Base-by-base conservation (phyloP, 1,140 invertebrate genomes). In the Maconellicoccus hirsutus region DNA sequence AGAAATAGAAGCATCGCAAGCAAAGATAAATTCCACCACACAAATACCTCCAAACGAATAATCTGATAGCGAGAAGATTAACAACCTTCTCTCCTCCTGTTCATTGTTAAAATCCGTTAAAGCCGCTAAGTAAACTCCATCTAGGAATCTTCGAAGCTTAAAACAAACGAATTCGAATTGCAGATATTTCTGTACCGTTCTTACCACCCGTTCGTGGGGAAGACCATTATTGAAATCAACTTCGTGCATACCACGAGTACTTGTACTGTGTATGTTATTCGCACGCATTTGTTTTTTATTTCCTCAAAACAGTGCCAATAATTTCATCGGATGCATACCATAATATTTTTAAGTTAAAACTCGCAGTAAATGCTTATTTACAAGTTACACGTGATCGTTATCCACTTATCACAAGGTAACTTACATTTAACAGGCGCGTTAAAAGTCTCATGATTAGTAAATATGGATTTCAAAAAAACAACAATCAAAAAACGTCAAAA, bases 41-140 rank as follows among this genome's bases (percentile, higher is more conserved):
- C 42, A 52, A 52, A 52, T 52, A 52, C 42, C 42, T 52, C 42
- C 6, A 52, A 52, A 52, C 42, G 42, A 52, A 52, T 52, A 3
- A 52, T 52, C 42, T 52, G 42, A 52, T 52, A 52, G 42, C 42
- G 42, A 52, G 42, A 52, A 52, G 42, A 52, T 52, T 52, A 52
- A 52, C 42, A 52, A 52, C 42, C 42, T 52, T 52, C n/a, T 16
- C 42, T 2, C 3, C 42, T 19, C 12, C 42, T 52, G 42, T 19
- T 52, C 42, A 52, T 52, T 52, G 42, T 52, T 52, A 6, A n/a
- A 52, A 52, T 52, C 42, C 42, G 42, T 52, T 52, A 52, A 52
- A 52, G 42, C 42, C 42, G 42, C 42, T 52, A 52, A 52, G 42
- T 52, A 52, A 52, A 52, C 42, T 52, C 42, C 42, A 52, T 52